A percentile compares a stretch with the other conserved stretches of the same genome.
Evolutionary conservation across 2,113 vertebrate species (phyloP).

Genomic region (Regulus satrapa): DNA sequence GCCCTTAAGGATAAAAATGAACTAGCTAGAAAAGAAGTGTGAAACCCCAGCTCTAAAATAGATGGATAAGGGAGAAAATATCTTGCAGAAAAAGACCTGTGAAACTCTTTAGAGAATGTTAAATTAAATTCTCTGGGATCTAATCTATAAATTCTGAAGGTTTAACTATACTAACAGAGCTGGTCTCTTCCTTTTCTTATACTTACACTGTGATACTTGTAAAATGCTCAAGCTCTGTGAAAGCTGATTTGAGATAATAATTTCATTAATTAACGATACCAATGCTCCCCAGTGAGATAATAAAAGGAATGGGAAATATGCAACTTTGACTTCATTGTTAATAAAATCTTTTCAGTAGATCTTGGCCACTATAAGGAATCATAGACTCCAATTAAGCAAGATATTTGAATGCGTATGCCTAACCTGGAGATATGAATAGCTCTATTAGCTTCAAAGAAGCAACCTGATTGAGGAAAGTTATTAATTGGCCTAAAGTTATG

Average conservation of each 20-base stretch:
- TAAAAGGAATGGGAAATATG: not conserved
- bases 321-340: not conserved
- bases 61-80: not conserved
- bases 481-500: not conserved
- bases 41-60: not conserved
- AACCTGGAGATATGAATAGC: not conserved
- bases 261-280: not conserved
- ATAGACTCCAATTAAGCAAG: not conserved
- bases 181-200: not conserved
- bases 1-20: not conserved
- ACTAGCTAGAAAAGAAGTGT: not conserved
- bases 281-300: not conserved
- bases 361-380: not conserved
- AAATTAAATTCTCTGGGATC: not conserved
- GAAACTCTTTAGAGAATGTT: not conserved
- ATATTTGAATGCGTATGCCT: not conserved
- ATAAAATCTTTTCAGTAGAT: not conserved
- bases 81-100: not conserved
- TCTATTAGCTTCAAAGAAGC: not conserved
- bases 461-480: not conserved
- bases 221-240: not conserved
- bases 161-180: not conserved
- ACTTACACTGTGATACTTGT: not conserved
- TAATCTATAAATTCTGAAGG: not conserved
- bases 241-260: not conserved